Percentiles rank a stretch among this genome's conserved stretches.
These are phyloP conservation scores for Anhinga anhinga DNA, from an alignment of 2,113 vertebrate genomes.

Conservation along the genomic window DNA sequence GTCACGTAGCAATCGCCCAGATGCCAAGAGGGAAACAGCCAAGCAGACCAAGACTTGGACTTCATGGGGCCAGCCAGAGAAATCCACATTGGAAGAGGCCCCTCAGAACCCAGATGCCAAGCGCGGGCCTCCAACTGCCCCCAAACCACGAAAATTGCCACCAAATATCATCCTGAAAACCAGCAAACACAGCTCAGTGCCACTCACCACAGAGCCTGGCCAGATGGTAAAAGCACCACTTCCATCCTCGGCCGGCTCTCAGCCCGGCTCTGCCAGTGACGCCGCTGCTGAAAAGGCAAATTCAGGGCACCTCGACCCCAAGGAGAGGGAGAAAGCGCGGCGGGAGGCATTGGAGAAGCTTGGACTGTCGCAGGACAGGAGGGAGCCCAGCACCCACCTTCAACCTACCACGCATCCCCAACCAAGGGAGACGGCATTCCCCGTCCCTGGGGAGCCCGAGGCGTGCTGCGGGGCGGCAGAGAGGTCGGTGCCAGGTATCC, in stretches of 20 bases:
- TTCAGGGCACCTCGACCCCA: not conserved
- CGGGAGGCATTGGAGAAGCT: constrained; percentile 87
- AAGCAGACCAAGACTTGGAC: not conserved
- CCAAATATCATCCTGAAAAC: constrained; percentile 80
- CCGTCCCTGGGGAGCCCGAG: not conserved
- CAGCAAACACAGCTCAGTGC: constrained; percentile 39
- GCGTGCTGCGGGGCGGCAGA: accelerated
- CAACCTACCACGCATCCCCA: not conserved
- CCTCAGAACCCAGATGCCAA: constrained; percentile 19
- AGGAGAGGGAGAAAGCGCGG: constrained; percentile 76
- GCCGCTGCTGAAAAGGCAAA: not conserved
- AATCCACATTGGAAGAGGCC: not conserved
- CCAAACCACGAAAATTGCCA: constrained; percentile 82
- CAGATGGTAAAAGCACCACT: not conserved
- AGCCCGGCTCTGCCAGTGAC: constrained; percentile 26
- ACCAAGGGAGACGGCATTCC: not conserved
- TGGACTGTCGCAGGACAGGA: constrained; percentile 78
- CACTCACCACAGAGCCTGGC: not conserved
- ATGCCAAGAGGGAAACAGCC: not conserved
- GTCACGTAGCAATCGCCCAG: not conserved
- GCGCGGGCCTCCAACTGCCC: constrained; percentile 75
- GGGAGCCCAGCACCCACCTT: constrained; percentile 15
- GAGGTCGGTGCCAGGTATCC: not conserved
- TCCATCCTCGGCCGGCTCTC: accelerated
- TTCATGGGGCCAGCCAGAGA: not conserved